Base-by-base conservation (phyloP, 2,888 invertebrate species). In the Drosophila borborema region DNA sequence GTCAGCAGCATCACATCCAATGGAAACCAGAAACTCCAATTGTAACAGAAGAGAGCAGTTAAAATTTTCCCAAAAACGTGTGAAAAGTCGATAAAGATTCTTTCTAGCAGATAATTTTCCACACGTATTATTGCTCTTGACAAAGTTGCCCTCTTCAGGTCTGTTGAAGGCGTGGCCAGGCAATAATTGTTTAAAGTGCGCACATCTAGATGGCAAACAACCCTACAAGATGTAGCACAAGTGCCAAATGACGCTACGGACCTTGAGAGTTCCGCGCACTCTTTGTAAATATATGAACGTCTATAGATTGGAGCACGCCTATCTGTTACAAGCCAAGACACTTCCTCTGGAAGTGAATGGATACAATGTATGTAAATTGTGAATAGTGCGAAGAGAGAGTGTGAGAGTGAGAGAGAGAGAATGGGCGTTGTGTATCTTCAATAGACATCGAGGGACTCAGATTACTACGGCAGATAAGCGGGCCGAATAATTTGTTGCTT, bases 381-480 rank as follows among this genome's bases (percentile, higher is more conserved):
- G 49, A 43, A 55, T 46, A 53, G 54, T 43, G 56, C 40, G 16
- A 60, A 28, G 28, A 28, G 28, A 28, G 28, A 28, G 28, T 6
- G 28, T 6, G 28, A 6, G 28, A 28, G 28, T 28, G 36, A 23
- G 38, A 10, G 53, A 10, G 53, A 40, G 16, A 58, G 38, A 16
- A 54, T 45, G 53, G 46, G 20, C 31, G 56, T 40, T 61, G 36
- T 43, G 63, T 70, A 73, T 78, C 73, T 78, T 73, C 69, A 60
- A 82, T 88, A 81, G 81, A 75, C 83, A 75, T 75, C 59, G 68
- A 28, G 55, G 38, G 71, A 73, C 84, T 84, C 89, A 80, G 89
- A 84, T 84, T 86, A 81, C 84, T 63, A 81, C 65, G 75, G 78
- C 83, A 64, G 89, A 89, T 88, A 89, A 71, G 65, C 64, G 63